Evolutionary conservation across 1,140 invertebrate species (phyloP), one percentile per base, ranked within the genome.

Genomic region (Ericerus pela): DNA sequence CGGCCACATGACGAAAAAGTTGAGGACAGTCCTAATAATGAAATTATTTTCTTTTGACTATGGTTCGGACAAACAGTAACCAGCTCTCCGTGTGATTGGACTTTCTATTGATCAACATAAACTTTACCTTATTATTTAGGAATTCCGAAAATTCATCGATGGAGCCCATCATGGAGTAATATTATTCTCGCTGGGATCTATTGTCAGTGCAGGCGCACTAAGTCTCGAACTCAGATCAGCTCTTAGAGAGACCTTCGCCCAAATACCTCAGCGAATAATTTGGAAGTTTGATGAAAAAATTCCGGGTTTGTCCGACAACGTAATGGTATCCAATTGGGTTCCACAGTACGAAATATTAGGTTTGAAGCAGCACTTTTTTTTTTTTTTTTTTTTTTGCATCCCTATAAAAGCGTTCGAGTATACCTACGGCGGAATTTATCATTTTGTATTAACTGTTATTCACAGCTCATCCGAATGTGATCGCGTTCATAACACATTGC

Each of bases 161-260:
- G 62, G 57, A 16, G 62, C 67, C 11, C 56, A 63, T 6, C 33
- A 69, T 27, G 69, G 67, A 29, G 75, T 79, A 1, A 76, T 85
- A 28, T 80, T 79, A 60, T 83, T 83, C 66, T 79, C 77, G 38
- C 72, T 84, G 59, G 82, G 82, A 0, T 76, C 80, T 2, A 1
- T 31, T 0, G n/a, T 58, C 2, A 36, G 53, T 29, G 52, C 53
- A 27, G 29, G 27, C 14, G 18, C 37, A 2, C 12, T 58, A 11
- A 26, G 27, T 0, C 22, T 53, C 27, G 18, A 41, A 41, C 28
- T 53, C n/a, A 31, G 58, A 16, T 28, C 63, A 3, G 56, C 55
- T 2, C 61, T 70, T 54, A 24, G 67, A 4, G 30, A 63, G 3
- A 67, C 59, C 4, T 67, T 69, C 57, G 33, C 55, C 4, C 59